Base-by-base conservation (phyloP, 2,888 invertebrate genomes). In the Euplexia lucipara region DNA sequence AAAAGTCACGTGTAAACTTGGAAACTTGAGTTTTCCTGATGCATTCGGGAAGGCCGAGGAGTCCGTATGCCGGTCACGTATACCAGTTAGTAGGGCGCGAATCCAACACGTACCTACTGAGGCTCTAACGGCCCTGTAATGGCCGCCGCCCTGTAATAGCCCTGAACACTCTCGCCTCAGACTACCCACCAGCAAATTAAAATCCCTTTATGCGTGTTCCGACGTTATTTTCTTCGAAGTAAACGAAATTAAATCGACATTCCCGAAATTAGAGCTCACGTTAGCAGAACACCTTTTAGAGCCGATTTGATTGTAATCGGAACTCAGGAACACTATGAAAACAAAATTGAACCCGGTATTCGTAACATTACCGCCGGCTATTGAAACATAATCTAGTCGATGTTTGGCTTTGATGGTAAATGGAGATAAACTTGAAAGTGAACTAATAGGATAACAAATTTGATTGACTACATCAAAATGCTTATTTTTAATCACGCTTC, bases 121-220 rank as follows among this genome's bases (percentile, higher is more conserved):
- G 85, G 88, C 89, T 91, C 90, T 92, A 93, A 92, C 93, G 89
- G 91, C 86, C 88, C 83, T 86, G 90, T 94, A 94, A 94, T 93
- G 90, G 91, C 88, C 82, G 82, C 83, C 78, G 84, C 86, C 87
- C 88, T 87, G 86, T 92, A 91, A 92, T 90, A 88, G 89, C 90
- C 80, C 75, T 81, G 84, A 91, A 90, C 90, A 90, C 88, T 88
- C 86, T 73, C 78, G 79, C 81, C 78, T 67, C 83, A 78, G 88
- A 86, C 88, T 90, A 86, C 85, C 82, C 85, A 85, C 85, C 87
- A 89, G 88, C 90, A 92, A 94, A 94, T 94, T 93, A 94, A 93
- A 94, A 94, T 92, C 89, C 88, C 78, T 82, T 79, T 69, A 78
- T 76, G 80, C 73, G 76, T 77, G 80, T 79, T 79, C 78, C 63